Evolutionary conservation across 2,888 invertebrate genomes (phyloP), one percentile per base, ranked within the genome.

Genomic region (Drosophila mettleri): DNA sequence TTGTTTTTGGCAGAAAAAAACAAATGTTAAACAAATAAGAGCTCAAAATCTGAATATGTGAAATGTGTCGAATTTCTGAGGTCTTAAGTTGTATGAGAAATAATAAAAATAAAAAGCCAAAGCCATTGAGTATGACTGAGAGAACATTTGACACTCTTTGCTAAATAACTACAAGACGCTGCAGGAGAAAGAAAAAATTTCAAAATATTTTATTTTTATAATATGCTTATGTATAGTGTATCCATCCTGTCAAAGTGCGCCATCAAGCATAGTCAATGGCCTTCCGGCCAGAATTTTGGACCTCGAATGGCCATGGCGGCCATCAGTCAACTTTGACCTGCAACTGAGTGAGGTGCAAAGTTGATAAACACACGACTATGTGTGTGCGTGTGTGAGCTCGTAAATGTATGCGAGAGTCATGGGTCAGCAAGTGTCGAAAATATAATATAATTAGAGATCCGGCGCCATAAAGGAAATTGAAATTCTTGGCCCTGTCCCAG

Each of bases 361-460:
- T 59, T 64, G 49, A 59, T 41, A 22, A 41, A 39, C 41, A 46
- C 39, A 75, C 29, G 29, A 29, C 36, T 20, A 31, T 52, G 18
- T 53, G 18, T 29, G 33, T 24, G 36, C 14, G 45, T 16, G 24
- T 38, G 18, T 10, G 6, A 0, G 43, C 51, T 8, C 6, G 8
- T 8, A 29, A 8, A 55, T 55, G 39, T 9, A 33, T 55, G 46
- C 45, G 51, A 16, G n/a, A 14, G 18, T 36, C 46, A 29, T 10
- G 24, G 67, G 54, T 62, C 73, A 59, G 55, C 41, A 54, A 69
- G 69, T 82, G 80, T 68, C 48, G 62, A 68, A 74, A 74, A 68
- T 65, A 75, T 75, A 74, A 68, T 65, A 75, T 75, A 85, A 75
- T 75, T 82, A 79, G 46, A 29, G 46, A n/a, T 46, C 33, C 31